Base-by-base conservation (phyloP, 2,113 vertebrate genomes). In the Pomatorhinus ruficollis region DNA sequence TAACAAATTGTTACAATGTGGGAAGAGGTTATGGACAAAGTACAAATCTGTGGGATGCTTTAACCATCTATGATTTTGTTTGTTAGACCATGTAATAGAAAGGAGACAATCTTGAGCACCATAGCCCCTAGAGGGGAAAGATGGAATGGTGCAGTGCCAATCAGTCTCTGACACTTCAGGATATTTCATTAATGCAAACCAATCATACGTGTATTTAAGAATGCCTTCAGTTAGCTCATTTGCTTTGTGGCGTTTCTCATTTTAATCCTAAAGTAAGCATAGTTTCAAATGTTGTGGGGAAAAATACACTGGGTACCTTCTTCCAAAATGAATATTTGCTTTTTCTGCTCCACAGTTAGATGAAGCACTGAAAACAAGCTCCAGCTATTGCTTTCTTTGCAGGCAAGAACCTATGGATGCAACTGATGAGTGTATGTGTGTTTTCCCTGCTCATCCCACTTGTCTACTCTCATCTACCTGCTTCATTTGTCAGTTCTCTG, bases 1-100 rank as follows among this genome's bases (percentile, higher is more conserved):
- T 66, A 93, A 85, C 56, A 87, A 80, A 61, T 84, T 90, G 57
- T 90, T 96, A 92, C 85, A 91, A 76, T 66, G 83, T 93, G 86
- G 72, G 85, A 94, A 89, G 80, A 94, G 40, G 49, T 85, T 66
- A 60, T 31, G 61, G 80, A 53, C 56, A 64, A 82, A 70, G 21
- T 57, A 79, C 28, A 69, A 75, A 88, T 25, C 69, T 75, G 57
- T 63, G 61, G 52, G 72, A 91, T 95, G 53, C 81, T 96, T 94
- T 87, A 93, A 52, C 71, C 44, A 45, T 72, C 80, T 54, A 47
- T 5, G 68, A 78, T 65, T 71, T 33, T 25, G 22, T 33, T 39
- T 64, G 33, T 44, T 59, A 82, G 85, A 85, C 24, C 24, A 4
- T 61, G 39, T 33, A 20, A 68, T 9, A 60, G 50, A 59, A 80